phyloP scores from a whole-genome alignment of 2,888 invertebrate genomes.

The Andrena bucephala region DNA sequence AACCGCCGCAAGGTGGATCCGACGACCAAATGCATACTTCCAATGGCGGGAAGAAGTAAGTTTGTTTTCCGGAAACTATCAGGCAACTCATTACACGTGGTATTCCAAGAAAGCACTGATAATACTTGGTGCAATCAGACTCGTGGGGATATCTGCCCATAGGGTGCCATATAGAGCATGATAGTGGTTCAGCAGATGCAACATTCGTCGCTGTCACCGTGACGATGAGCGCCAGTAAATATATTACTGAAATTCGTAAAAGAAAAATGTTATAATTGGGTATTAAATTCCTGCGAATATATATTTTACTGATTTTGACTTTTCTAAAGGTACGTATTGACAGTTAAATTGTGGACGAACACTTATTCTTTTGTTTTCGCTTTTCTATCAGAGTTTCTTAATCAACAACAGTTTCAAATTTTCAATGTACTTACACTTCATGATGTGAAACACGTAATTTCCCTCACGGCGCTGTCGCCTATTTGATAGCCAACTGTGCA shows the following conservation, averaged over 20 bases:
- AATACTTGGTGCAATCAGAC: background rate
- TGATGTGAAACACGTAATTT: background rate
- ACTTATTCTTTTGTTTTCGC: too few relatives aligned
- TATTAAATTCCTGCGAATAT: background rate
- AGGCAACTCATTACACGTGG: background rate
- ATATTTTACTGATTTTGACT: background rate
- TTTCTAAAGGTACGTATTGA: background rate
- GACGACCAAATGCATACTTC: rapidly evolving
- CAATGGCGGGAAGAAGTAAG: background rate
- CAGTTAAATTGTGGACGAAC: too few relatives aligned
- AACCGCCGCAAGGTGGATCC: background rate
- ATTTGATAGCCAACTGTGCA: background rate
- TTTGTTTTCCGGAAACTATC: too few relatives aligned
- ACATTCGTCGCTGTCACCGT: background rate
- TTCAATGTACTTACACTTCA: constrained; percentile 2
- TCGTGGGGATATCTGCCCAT: background rate
- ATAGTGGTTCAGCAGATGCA: background rate
- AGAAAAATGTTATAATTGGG: background rate
- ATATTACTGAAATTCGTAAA: background rate
- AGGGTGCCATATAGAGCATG: background rate
- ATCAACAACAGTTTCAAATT: background rate
- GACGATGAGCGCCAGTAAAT: background rate
- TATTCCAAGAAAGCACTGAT: background rate
- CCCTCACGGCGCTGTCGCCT: background rate
- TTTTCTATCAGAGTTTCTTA: background rate